These are phyloP conservation scores for Amphiprion percula DNA, from an alignment of 2,113 vertebrate genomes.

Conservation along the genomic window DNA sequence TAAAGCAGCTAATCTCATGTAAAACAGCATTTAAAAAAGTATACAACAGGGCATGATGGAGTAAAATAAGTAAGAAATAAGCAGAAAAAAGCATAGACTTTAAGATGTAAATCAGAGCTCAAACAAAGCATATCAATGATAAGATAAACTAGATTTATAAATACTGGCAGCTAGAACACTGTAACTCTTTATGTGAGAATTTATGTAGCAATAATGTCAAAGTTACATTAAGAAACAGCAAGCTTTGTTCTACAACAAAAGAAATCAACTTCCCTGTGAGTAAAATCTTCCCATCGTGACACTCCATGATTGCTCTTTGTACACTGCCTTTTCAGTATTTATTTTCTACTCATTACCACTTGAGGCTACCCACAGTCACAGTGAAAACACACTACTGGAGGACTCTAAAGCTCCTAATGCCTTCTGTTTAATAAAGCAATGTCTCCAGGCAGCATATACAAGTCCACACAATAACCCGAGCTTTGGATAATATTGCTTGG, in stretches of 20 bases:
- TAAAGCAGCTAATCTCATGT: background rate
- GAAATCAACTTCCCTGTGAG: too few relatives aligned
- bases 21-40: background rate
- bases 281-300: background rate
- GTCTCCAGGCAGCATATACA: slow-evolving; percentile 54
- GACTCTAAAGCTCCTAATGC: slow-evolving; percentile 32
- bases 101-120: too few relatives aligned
- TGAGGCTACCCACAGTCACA: slow-evolving; percentile 22
- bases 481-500: slow-evolving; percentile 58
- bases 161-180: too few relatives aligned
- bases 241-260: background rate
- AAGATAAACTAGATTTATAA: too few relatives aligned
- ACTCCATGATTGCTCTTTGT: background rate
- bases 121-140: too few relatives aligned
- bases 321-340: background rate
- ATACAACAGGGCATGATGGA: background rate
- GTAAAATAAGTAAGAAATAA: background rate
- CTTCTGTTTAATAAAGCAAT: slow-evolving; percentile 62
- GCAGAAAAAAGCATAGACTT: too few relatives aligned
- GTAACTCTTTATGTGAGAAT: too few relatives aligned
- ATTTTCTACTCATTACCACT: slow-evolving; percentile 25
- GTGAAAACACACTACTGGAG: slow-evolving; percentile 35
- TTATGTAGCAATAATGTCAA: too few relatives aligned
- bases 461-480: slow-evolving; percentile 50
- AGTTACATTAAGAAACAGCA: too few relatives aligned